Evolutionary conservation across 1,140 invertebrate species (phyloP).

Genomic region (Drosophila funebris): DNA sequence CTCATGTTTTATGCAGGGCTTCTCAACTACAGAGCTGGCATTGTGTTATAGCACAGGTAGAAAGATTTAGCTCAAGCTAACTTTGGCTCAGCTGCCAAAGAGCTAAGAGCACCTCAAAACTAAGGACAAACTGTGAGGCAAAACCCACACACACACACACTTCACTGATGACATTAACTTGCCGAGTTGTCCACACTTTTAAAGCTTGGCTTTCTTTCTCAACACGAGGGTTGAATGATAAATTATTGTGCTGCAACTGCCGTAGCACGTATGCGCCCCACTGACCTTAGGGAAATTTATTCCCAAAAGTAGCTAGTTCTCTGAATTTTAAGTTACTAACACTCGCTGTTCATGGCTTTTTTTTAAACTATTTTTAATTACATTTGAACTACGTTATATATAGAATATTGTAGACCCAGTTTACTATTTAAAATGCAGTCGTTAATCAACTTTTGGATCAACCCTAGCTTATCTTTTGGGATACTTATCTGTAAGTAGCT

Average conservation of each 20-base stretch:
- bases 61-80: constrained; percentile 22
- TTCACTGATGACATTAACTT: constrained; percentile 19
- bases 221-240: constrained; percentile 26
- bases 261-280: not conserved
- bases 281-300: not conserved
- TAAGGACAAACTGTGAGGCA: constrained; percentile 26
- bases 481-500: too few relatives aligned
- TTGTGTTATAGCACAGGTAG: constrained; percentile 20
- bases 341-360: not conserved
- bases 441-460: not conserved
- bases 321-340: too few relatives aligned
- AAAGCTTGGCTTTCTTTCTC: not conserved
- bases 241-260: constrained; percentile 23
- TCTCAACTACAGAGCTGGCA: constrained; percentile 9
- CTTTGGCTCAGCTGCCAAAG: constrained; percentile 11
- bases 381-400: too few relatives aligned
- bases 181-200: constrained; percentile 31
- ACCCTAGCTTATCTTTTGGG: not conserved
- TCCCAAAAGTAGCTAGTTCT: not conserved
- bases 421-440: not conserved
- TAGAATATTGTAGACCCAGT: too few relatives aligned
- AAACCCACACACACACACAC: not conserved
- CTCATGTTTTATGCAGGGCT: constrained; percentile 71
- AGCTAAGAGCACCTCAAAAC: constrained; percentile 21
- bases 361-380: not conserved